phyloP scores from a whole-genome alignment of 2,888 invertebrate species.

The Xylophagus ater region DNA sequence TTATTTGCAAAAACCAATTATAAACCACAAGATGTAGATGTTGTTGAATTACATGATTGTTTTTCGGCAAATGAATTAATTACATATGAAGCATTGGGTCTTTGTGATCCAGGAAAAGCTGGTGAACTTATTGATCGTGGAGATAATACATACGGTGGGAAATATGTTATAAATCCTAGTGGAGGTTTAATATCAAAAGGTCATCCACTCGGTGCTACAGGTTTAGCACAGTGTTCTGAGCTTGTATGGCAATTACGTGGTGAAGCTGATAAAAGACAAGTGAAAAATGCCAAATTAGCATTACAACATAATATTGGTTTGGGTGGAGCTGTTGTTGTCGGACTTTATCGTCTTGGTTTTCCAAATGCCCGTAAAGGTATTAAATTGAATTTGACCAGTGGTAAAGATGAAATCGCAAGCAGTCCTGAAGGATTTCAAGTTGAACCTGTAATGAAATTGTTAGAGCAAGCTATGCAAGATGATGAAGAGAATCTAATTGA shows the following conservation, averaged over 20 bases:
- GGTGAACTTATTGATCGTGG: conserved; percentile 86
- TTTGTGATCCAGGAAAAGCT: conserved; percentile 82
- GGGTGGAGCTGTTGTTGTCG: conserved; percentile 91
- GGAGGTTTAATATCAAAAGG: conserved; percentile 99
- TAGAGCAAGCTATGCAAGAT: conserved; percentile 70
- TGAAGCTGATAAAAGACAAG: conserved; percentile 62
- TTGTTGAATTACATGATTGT: conserved; percentile 95
- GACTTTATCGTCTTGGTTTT: conserved; percentile 83
- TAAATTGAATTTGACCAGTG: conserved; percentile 31
- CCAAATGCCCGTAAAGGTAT: conserved; percentile 41
- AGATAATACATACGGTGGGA: conserved; percentile 94
- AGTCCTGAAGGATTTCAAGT: conserved; percentile 60
- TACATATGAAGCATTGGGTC: conserved; percentile 91
- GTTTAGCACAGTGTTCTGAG: conserved; percentile 82
- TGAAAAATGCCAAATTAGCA: conserved; percentile 61
- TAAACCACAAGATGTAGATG: conserved; percentile 74
- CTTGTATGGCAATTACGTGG: conserved; percentile 78
- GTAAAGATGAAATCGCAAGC: conserved; percentile 21
- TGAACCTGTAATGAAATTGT: conserved; percentile 64
- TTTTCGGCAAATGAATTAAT: conserved; percentile 96
- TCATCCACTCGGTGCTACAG: conserved; percentile 94
- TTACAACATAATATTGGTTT: conserved; percentile 95
- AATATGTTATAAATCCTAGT: conserved; percentile 95
- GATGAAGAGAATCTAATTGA: conserved; percentile 73
- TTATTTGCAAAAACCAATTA: conserved; percentile 64